phyloP scores from a whole-genome alignment of 2,113 vertebrate species.

The Scartelaos histophorus region DNA sequence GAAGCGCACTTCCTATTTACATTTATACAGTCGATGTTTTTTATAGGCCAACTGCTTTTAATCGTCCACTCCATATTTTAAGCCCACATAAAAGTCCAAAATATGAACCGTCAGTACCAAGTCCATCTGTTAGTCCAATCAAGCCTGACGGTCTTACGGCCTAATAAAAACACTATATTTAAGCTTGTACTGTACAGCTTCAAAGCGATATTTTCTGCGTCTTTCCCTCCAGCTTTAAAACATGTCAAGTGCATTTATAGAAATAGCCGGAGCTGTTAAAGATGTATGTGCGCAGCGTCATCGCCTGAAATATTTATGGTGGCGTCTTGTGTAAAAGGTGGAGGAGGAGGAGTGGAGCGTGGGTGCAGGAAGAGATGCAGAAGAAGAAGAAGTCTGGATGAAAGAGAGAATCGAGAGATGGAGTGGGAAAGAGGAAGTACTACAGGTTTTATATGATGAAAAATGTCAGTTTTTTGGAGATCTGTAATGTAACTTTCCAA shows the following conservation, averaged over 20 bases:
- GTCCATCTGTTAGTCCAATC: background rate
- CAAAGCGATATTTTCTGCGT: background rate
- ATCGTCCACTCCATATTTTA: background rate
- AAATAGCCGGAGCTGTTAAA: conserved; percentile 1
- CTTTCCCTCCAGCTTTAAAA: background rate
- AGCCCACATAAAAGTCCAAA: background rate
- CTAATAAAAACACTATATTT: conserved; percentile 1
- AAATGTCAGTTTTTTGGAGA: too few species aligned
- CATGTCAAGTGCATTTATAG: conserved; percentile 4
- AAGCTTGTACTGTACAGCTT: background rate
- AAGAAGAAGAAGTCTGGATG: background rate
- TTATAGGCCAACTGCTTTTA: background rate
- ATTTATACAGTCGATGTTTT: background rate
- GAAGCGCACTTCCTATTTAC: too few species aligned
- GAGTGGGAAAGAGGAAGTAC: background rate
- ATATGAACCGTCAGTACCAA: background rate
- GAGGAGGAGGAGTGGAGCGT: background rate
- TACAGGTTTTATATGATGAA: too few species aligned
- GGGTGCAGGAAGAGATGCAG: background rate
- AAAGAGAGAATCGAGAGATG: conserved; percentile 18
- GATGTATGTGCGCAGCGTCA: background rate
- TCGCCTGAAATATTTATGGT: background rate
- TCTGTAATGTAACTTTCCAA: too few species aligned
- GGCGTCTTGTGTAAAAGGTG: background rate
- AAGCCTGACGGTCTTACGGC: background rate